Base-by-base conservation (phyloP, 2,113 vertebrate genomes). In the Guaruba guarouba region DNA sequence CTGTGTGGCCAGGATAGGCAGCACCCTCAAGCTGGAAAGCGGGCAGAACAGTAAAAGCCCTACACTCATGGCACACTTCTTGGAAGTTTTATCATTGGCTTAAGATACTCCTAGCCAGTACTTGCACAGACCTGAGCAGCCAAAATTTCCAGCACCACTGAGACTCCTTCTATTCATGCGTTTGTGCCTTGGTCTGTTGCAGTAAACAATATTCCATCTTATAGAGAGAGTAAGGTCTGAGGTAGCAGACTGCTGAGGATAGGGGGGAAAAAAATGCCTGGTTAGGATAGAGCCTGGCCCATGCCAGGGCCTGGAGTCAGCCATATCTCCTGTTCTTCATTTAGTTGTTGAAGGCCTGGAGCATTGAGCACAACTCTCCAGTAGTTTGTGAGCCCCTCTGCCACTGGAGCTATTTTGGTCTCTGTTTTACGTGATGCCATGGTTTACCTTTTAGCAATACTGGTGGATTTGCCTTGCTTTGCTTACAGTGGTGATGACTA, bases 31-130 rank as follows among this genome's bases (percentile, higher is more conserved):
- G 22, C 20, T 76, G 78, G 22, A 15, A 1, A 5, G 43, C 27
- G 10, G 8, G 5, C 25, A 37, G 52, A 70, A 23, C 20, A 70
- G 12, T 14, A 59, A 49, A 22, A 90, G 11, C 24, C 10, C 6
- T 44, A 6, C 0, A 2, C 10, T 61, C 18, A 3, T 20, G 35
- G 29, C 29, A n/a, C 0, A 0, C 20, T 46, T 33, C 22, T 29
- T 46, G n/a, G 18, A 41, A 11, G 57, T 24, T 28, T 88, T 3
- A 17, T 51, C 10, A 28, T 22, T 71, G 8, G 18, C 25, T 61
- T 71, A 55, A 37, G 43, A n/a, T 64, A 25, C 31, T 82, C 20
- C 14, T 43, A 20, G 22, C 73, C 37, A 2, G 18, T 79, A 17
- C 31, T 27, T 37, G 37, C 22, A 37, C 17, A 4, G 13, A 51